Base-by-base conservation (phyloP, 2,797 vertebrate genomes). In the Ptychadena robeensis region DNA sequence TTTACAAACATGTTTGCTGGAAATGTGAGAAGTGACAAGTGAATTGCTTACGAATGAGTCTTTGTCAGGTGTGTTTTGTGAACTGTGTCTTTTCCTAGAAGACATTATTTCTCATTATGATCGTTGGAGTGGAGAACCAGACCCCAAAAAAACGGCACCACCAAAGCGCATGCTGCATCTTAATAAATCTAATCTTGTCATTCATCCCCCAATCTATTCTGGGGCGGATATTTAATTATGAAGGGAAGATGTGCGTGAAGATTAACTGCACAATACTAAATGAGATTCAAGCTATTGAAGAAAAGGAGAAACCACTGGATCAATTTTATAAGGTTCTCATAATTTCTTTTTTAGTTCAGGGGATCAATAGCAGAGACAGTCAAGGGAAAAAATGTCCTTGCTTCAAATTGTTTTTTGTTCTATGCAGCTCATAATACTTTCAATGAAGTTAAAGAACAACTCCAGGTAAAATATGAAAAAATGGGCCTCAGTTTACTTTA, bases 41-140 rank as follows among this genome's bases (percentile, higher is more conserved):
- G 44, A 78, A 48, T 66, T 79, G 25, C 28, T 27, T 48, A 12
- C 61, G 70, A 61, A 80, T 70, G 59, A 80, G 44, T 80, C 67
- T 37, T 32, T 71, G 77, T 71, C 67, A 64, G 35, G 18, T 44
- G 79, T 37, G 44, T 72, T 18, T 37, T 64, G 37, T 80, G 68
- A 80, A 31, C 57, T 80, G 68, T 80, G 79, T 80, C 67, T 40
- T 57, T 61, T 72, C 44, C 68, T 34, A 9, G 27, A 59, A 80
- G 28, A 37, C 48, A 30, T 44, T 18, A 80, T 80, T 80, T 80
- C 35, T 80, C 57, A 71, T 71, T 71, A 9, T 70, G 67, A 34
- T 80, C 53, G 32, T 35, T 64, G 68, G 53, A 63, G 8, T 80
- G 68, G 63, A 31, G 40, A 40, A 25, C 37, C 67, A 37, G 67